Conservation (phyloP, 1,140 invertebrate genomes). For the Mercenaria mercenaria region DNA sequence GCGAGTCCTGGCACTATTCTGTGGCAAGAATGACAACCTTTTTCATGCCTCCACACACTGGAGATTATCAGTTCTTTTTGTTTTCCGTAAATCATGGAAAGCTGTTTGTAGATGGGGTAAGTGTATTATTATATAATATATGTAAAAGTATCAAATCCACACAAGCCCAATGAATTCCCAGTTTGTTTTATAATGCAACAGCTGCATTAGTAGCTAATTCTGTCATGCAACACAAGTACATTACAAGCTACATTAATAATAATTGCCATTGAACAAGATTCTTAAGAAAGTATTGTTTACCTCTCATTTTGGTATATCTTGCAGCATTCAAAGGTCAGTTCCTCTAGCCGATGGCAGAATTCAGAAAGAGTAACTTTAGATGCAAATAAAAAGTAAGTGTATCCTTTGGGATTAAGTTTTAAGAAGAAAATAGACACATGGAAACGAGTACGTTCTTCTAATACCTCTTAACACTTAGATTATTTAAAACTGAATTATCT, state of each 20-base stretch:
- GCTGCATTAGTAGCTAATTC: neutral
- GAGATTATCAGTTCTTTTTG: constrained; percentile 54
- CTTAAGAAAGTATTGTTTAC: neutral
- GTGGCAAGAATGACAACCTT: constrained; percentile 32
- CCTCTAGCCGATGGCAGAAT: neutral
- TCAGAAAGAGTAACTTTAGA: neutral
- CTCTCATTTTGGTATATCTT: neutral
- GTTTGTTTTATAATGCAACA: neutral
- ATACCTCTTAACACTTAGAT: neutral
- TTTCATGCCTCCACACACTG: constrained; percentile 56
- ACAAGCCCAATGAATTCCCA: too few species aligned
- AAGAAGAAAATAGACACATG: neutral
- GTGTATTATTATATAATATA: too few species aligned
- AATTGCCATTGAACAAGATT: neutral
- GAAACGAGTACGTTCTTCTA: neutral
- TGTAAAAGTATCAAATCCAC: too few species aligned
- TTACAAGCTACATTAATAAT: neutral
- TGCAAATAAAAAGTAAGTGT: neutral
- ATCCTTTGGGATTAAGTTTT: neutral
- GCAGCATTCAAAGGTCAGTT: neutral
- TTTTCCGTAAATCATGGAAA: constrained; percentile 22
- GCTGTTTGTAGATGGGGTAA: constrained; percentile 55
- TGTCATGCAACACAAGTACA: neutral
- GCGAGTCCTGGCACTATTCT: neutral
- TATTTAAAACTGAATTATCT: too few species aligned